phyloP scores from a whole-genome alignment of 1,140 invertebrate species.

The Heterodera carotae region DNA sequence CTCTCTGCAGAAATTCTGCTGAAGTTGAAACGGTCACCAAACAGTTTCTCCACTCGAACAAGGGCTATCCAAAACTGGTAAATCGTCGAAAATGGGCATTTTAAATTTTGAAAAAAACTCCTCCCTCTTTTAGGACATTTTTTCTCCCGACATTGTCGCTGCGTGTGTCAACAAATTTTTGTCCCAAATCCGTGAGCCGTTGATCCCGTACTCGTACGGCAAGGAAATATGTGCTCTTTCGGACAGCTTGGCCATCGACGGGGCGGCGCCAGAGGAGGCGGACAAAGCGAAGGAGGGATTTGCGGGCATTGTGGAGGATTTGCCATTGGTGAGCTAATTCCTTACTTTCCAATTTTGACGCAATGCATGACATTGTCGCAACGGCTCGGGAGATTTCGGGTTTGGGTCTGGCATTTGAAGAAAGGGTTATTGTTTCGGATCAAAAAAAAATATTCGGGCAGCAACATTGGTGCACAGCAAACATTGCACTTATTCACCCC shows the following conservation, averaged over 20 bases:
- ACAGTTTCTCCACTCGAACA: constrained; percentile 19
- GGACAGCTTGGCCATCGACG: background rate
- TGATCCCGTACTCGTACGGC: constrained; percentile 35
- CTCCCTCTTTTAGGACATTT: constrained; percentile 16
- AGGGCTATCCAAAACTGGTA: constrained; percentile 31
- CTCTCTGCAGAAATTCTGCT: constrained; percentile 17
- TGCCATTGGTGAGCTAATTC: constrained; percentile 8
- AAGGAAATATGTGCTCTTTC: constrained; percentile 27
- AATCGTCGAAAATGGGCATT: background rate
- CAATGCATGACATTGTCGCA: background rate
- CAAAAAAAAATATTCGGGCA: too few species aligned
- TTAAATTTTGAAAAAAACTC: background rate
- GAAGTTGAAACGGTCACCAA: constrained; percentile 26
- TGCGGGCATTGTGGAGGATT: constrained; percentile 21
- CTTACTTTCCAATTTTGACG: background rate
- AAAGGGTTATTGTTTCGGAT: too few species aligned
- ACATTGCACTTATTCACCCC: too few species aligned
- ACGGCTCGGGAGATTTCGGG: too few species aligned
- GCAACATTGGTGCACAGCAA: too few species aligned
- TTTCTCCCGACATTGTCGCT: constrained; percentile 20
- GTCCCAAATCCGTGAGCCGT: constrained; percentile 30
- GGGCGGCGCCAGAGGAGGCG: background rate
- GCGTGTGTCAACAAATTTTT: constrained; percentile 34
- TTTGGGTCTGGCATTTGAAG: too few species aligned
- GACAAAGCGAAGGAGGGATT: constrained; percentile 5